Evolutionary conservation across 2,888 invertebrate species (phyloP), one percentile per base, ranked within the genome.

Genomic region (Hypena proboscidalis): DNA sequence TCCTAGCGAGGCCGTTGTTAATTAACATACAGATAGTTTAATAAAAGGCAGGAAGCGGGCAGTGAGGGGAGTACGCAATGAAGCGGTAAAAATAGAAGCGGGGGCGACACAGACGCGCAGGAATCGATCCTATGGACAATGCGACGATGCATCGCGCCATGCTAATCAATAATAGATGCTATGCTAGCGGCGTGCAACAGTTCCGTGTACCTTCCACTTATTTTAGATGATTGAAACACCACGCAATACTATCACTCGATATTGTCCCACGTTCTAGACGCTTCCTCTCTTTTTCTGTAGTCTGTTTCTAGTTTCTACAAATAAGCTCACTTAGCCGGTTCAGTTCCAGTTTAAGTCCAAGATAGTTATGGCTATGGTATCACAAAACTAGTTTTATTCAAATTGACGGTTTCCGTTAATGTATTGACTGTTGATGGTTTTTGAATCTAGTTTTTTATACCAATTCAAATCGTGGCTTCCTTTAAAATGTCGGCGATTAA

Each of bases 11-110:
- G 88, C 82, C 85, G 83, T 80, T 88, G 83, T 86, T 90, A 90
- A 90, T 90, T 90, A 89, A 88, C 90, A 90, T 90, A 88, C 83
- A 86, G 84, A 90, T 89, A 89, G 86, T 89, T 89, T 90, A 88
- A 90, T 90, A 89, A 85, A 88, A 86, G 87, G 86, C 90, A 90
- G 90, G 90, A 90, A 90, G 77, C 86, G 76, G 73, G 79, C 84
- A 77, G 75, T 74, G 85, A 89, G 90, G 89, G 90, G 90, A 88
- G 88, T 77, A 85, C 73, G 86, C 90, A 86, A 90, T 90, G 90
- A 87, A 88, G 90, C 90, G 88, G 89, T 90, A 90, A 90, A 90
- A 90, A 90, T 90, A 90, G 90, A 88, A 71, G 81, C 72, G 83
- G 81, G 87, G 85, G 83, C 80, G 83, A 82, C 77, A 71, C 79